phyloP scores from a whole-genome alignment of 35 echinoderm and acorn worm genomes.

The Heliocidaris tuberculata region DNA sequence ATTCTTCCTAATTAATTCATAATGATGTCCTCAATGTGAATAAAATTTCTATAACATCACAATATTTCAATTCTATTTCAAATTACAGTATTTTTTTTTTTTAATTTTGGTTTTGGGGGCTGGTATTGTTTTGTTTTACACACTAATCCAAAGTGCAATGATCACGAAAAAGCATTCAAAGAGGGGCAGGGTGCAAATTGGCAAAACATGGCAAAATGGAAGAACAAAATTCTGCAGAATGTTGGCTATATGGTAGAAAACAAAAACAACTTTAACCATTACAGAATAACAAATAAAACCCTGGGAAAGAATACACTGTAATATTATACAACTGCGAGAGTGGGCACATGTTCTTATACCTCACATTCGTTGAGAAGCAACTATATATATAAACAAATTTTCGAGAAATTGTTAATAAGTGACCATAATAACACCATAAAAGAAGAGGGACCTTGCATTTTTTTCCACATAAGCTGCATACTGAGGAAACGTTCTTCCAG shows the following conservation, averaged over 20 bases:
- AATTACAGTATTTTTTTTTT: not conserved
- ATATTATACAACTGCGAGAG: not conserved
- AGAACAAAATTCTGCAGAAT: not conserved
- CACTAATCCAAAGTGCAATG: not conserved
- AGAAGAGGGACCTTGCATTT: no score
- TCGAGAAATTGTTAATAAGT: no score
- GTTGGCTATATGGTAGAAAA: not conserved
- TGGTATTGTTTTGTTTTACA: not conserved
- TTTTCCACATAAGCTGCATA: no score
- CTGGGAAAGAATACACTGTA: not conserved
- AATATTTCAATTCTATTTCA: no score
- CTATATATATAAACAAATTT: no score
- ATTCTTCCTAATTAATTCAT: not conserved
- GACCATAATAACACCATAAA: no score
- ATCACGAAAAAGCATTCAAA: not conserved
- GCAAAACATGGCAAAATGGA: conserved; percentile 1
- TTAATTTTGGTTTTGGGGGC: no score
- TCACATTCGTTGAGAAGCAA: no score
- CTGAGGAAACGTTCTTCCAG: no score
- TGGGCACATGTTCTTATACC: not conserved
- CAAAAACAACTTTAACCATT: no score
- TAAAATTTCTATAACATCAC: no score
- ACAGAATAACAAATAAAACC: not conserved
- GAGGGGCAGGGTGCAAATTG: not conserved
- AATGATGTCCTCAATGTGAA: not conserved